A percentile compares a stretch with the other conserved stretches of the same genome.
Conservation (phyloP, 1,140 invertebrate genomes). For the Zaprionus kolodkinae region DNA sequence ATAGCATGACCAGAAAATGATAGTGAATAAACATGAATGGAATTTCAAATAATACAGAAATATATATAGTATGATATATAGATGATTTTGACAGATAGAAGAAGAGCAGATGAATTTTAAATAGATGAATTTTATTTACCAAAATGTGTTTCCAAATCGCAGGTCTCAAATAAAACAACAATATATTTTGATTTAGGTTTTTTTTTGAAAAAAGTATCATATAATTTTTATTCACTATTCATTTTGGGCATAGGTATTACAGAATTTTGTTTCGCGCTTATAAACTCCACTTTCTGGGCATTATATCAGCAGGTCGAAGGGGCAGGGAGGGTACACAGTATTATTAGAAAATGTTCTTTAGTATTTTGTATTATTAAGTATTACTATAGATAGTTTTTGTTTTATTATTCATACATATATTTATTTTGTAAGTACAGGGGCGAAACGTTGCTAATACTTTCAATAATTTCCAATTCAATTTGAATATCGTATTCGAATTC, state of each 20-base stretch:
- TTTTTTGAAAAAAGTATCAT: conserved; percentile 51
- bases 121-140: conserved; percentile 55
- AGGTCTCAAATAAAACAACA: conserved; percentile 65
- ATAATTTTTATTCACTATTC: conserved; percentile 67
- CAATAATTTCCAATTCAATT: conserved; percentile 44
- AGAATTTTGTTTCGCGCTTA: conserved; percentile 59
- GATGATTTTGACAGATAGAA: conserved; percentile 52
- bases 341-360: conserved; percentile 30
- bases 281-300: conserved; percentile 76
- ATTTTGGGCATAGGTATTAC: conserved; percentile 53
- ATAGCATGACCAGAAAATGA: conserved; percentile 73
- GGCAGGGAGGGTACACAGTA: conserved; percentile 26
- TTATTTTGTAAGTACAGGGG: conserved; percentile 33
- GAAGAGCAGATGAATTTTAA: conserved; percentile 30
- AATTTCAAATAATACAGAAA: conserved; percentile 25
- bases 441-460: conserved; percentile 70
- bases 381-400: neutral
- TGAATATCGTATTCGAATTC: neutral
- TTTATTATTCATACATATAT: conserved; percentile 19
- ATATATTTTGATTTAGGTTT: conserved; percentile 52
- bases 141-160: conserved; percentile 48
- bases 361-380: conserved; percentile 7
- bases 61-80: conserved; percentile 19
- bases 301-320: conserved; percentile 21
- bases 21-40: conserved; percentile 74